Conservation (phyloP, 2,797 vertebrate species). For the Anableps anableps region DNA sequence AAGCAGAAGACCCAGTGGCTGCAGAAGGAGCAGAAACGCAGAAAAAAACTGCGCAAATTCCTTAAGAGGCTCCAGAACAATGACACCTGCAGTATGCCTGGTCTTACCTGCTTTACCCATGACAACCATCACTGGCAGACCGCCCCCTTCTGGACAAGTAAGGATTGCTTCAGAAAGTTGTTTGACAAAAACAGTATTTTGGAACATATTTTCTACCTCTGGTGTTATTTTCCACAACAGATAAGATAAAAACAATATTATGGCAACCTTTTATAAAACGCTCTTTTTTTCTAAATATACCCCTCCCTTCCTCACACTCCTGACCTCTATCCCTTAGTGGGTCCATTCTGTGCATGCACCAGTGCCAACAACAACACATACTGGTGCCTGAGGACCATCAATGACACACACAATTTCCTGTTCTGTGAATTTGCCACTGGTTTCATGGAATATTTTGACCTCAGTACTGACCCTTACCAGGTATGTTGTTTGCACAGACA, state of each 20-base stretch:
- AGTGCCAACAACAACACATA: slow-evolving; percentile 99
- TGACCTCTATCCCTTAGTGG: slow-evolving; percentile 78
- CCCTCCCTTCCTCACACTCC: slow-evolving; percentile 33
- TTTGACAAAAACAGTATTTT: slow-evolving; percentile 6
- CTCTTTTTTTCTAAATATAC: slow-evolving; percentile 44
- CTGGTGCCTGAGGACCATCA: slow-evolving; percentile 97
- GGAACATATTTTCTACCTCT: slow-evolving; percentile 15
- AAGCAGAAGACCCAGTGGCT: slow-evolving; percentile 91
- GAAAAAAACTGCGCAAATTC: slow-evolving; percentile 95
- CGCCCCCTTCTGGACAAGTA: slow-evolving; percentile 95
- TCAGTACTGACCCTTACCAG: slow-evolving; percentile 96
- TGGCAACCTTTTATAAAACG: slow-evolving; percentile 30
- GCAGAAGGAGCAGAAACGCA: slow-evolving; percentile 91
- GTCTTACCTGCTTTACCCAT: slow-evolving; percentile 98
- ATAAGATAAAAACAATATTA: slow-evolving; percentile 44
- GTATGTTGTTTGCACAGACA: slow-evolving; percentile 71
- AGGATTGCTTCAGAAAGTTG: slow-evolving; percentile 57
- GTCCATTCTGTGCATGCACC: slow-evolving; percentile 96
- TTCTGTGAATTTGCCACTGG: slow-evolving; percentile 99
- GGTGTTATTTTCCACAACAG: slow-evolving; percentile 31
- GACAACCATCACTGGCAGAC: slow-evolving; percentile 99
- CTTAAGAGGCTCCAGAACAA: slow-evolving; percentile 96
- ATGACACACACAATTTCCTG: slow-evolving; percentile 96
- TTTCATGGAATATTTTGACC: slow-evolving; percentile 97
- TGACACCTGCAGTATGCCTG: slow-evolving; percentile 98